Evolutionary conservation across 2,888 invertebrate species (phyloP), one percentile per base, ranked within the genome.

Genomic region (Pyrrhia umbra): DNA sequence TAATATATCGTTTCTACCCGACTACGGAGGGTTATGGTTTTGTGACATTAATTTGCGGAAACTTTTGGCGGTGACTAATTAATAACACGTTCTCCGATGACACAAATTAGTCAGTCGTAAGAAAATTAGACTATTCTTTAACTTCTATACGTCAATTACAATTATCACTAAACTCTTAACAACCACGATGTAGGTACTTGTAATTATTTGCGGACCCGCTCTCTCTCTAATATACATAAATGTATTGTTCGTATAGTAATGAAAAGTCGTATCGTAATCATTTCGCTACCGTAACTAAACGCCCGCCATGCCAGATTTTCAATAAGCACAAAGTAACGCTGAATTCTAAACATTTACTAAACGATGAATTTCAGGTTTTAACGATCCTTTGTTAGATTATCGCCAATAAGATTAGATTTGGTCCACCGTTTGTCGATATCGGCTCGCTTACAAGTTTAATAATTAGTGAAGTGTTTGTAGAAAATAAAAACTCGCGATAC

Each of bases 381-480:
- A 16, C 23, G 10, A 42, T 15, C 20, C 15, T 47, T 40, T 54
- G 15, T 46, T 37, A 39, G 8, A 54, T 69, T 50, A 62, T 54
- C 43, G 15, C 16, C 6, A 42, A 8, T 27, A 46, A 39, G 56
- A 68, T 71, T 50, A 68, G 69, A 51, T 75, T 46, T 13, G 30
- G 15, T 54, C 15, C 8, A 57, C n/a, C 18, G 15, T 16, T 27
- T 25, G 57, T 51, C 20, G 27, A 37, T 54, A 46, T 37, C 27
- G 39, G 13, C 8, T 42, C 21, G 37, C 46, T 62, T 46, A 68
- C 56, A 62, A 56, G 23, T 42, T 51, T 13, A 25, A 30, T 42
- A 39, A 52, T 47, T 34, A 30, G 9, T 10, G 9, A 9, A 39
- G 21, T 30, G 9, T 50, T 39, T 27, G 18, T 9, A 25, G 9